Percentiles rank a stretch among this genome's conserved stretches.
phyloP scores from a whole-genome alignment of 2,797 vertebrate genomes.

The Ctenochaetus hawaiiensis region DNA sequence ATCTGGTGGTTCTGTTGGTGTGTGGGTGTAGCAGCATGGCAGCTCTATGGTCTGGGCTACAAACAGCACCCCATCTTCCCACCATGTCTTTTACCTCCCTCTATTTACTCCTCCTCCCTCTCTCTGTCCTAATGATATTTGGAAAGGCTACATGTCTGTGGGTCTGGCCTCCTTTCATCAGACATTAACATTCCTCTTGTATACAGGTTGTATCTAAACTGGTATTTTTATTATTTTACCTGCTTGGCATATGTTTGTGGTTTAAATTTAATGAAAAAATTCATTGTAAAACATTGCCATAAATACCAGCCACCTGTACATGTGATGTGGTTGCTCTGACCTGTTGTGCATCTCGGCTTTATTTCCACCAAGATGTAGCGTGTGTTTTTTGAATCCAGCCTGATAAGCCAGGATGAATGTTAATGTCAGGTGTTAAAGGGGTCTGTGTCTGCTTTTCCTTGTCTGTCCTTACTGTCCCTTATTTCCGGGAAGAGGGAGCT shows the following conservation, averaged over 20 bases:
- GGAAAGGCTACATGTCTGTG: constrained; percentile 30
- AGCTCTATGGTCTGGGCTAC: constrained; percentile 58
- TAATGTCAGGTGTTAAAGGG: constrained; percentile 30
- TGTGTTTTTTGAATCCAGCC: neutral
- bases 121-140: constrained; percentile 27
- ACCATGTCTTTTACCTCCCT: neutral
- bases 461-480: constrained; percentile 8
- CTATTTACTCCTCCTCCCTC: constrained; percentile 13
- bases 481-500: constrained; percentile 19
- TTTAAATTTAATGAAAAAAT: neutral
- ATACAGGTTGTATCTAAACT: neutral
- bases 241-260: neutral
- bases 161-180: constrained; percentile 26
- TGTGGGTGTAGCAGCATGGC: constrained; percentile 74
- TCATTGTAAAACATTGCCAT: neutral
- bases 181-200: constrained; percentile 41
- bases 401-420: constrained; percentile 33
- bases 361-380: neutral
- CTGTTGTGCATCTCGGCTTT: neutral
- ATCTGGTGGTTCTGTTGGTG: constrained; percentile 68
- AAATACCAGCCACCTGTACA: neutral
- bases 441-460: constrained; percentile 32
- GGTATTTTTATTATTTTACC: neutral
- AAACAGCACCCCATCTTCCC: constrained; percentile 20
- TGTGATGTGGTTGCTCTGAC: neutral